Base-by-base conservation (phyloP, 2,797 vertebrate species). In the Scolopax rusticola region DNA sequence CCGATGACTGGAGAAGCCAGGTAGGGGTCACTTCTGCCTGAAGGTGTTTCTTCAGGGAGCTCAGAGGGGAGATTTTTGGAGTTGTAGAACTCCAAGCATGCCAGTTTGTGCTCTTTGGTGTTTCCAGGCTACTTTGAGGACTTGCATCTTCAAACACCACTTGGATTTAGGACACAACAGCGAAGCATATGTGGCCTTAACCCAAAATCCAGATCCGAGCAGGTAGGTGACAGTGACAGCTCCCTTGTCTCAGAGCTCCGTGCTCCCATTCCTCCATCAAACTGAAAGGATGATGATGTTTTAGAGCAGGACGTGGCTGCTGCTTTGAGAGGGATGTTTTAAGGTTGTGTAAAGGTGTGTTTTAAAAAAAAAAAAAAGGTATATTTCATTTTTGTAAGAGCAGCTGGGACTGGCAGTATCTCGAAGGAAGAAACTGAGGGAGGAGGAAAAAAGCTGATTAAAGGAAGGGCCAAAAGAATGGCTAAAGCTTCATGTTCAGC, bases 131-230 rank as follows among this genome's bases (percentile, higher is more conserved):
- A 99, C 99, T 36, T 97, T 99, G 93, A 99, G 99, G 98, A 99
- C 99, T 0, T 98, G 99, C 47, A 99, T 99, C 90, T 99, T 99
- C 98, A 99, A 99, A 84, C 99, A 99, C 92, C 99, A 99, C 80
- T 97, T 99, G 98, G 99, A 99, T 95, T 98, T 99, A 68, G 99
- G 99, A 68, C 99, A 99, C 98, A 99, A 99, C 94, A 98, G 83
- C 3, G 98, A 99, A 95, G 99, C 99, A 2, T 99, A 99, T 2
- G 98, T 99, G 84, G 99, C 99, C 20, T 98, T 99, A 94, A 99
- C 98, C 0, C 99, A 99, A 95, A 99, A 99, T 94, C 99, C 99
- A 0, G 99, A 99, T 96, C 81, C 98, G 19, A 98, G 99, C 99
- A 99, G 99, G 99, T 99, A 98, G 98, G 99, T 99, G 97, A 53